Base-by-base conservation (phyloP, 2,113 vertebrate genomes). In the Paracanthobrama guichenoti region DNA sequence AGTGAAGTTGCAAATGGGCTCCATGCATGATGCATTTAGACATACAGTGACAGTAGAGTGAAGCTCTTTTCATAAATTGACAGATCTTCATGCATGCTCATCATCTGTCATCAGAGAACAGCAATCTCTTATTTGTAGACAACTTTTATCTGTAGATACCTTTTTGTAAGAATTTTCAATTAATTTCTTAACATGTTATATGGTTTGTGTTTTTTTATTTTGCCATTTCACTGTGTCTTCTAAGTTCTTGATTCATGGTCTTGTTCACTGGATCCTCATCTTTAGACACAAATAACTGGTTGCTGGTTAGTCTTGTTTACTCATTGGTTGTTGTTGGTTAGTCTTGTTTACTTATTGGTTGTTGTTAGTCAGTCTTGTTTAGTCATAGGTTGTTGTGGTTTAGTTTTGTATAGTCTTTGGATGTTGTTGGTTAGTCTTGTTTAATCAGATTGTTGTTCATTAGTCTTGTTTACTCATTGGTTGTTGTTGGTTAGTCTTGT, bases 1-100 rank as follows among this genome's bases (percentile, higher is more conserved):
- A 62, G 16, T 76, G 44, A 24, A 64, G 57, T 83, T 16, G 72
- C 22, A 39, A 64, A 35, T 66, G 12, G 18, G 31, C 67, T 57
- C 50, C 42, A 26, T 42, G n/a, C 67, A 59, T n/a, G 39, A 55
- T 14, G 42, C 18, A 64, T 64, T 75, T 12, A 50, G 42, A 39
- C 39, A 39, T 39, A 39, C 39, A 83, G 16, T 75, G 74, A 77
- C 50, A 59, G 74, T 24, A 75, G 46, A 28, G 46, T 53, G 16
- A 69, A 62, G 46, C 50, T 48, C 26, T 81, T 71, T 69, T 28
- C 28, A 53, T 46, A 75, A 74, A 75, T 39, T 75, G 42, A 35
- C 26, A 83, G 14, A 48, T 39, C 7, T 59, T 83, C 42, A 50
- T 39, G 48, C 26, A 35, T 76, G 11, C 20, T 50, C 14, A 3